phyloP scores from a whole-genome alignment of 2,888 invertebrate genomes.

The Yponomeuta plumbellus region DNA sequence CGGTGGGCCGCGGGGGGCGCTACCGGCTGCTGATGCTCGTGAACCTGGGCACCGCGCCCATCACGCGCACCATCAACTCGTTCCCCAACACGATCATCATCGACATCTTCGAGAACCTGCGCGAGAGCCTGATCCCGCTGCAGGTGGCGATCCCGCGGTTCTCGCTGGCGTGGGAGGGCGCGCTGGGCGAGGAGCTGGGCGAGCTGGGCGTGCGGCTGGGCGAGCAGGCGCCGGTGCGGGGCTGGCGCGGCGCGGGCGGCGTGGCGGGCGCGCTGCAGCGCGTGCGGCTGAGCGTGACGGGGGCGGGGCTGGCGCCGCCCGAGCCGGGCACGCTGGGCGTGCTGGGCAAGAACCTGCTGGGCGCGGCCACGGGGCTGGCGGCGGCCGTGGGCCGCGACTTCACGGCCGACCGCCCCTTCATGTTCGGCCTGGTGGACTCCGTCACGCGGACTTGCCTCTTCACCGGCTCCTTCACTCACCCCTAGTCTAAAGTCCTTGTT shows the following conservation, averaged over 20 bases:
- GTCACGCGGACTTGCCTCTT: slow-evolving; percentile 11
- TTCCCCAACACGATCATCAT: slow-evolving; percentile 28
- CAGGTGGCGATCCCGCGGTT: slow-evolving; percentile 36
- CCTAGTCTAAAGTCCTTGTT: neutral
- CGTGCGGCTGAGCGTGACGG: slow-evolving; percentile 11
- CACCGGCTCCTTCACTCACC: neutral
- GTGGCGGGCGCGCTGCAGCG: slow-evolving; percentile 13
- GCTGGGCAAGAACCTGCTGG: slow-evolving; percentile 25
- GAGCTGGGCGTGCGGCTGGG: slow-evolving; percentile 14
- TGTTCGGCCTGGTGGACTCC: slow-evolving; percentile 12
- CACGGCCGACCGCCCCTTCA: slow-evolving; percentile 20
- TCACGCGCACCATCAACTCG: slow-evolving; percentile 25
- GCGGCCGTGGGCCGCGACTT: slow-evolving; percentile 26
- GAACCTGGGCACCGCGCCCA: slow-evolving; percentile 24
- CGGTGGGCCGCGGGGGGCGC: slow-evolving; percentile 32
- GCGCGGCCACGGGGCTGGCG: slow-evolving; percentile 38
- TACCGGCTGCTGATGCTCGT: slow-evolving; percentile 21
- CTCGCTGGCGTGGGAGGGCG: slow-evolving; percentile 27
- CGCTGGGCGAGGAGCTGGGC: neutral
- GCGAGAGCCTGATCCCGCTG: slow-evolving; percentile 31
- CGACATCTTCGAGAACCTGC: slow-evolving; percentile 29
- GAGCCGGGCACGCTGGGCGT: slow-evolving; percentile 16
- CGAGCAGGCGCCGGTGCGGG: neutral
- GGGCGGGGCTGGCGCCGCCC: slow-evolving; percentile 17
- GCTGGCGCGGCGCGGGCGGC: slow-evolving; percentile 10